A percentile compares a stretch with the other conserved stretches of the same genome.
Conservation (phyloP, 2,797 vertebrate species). For the Cyprinella venusta region DNA sequence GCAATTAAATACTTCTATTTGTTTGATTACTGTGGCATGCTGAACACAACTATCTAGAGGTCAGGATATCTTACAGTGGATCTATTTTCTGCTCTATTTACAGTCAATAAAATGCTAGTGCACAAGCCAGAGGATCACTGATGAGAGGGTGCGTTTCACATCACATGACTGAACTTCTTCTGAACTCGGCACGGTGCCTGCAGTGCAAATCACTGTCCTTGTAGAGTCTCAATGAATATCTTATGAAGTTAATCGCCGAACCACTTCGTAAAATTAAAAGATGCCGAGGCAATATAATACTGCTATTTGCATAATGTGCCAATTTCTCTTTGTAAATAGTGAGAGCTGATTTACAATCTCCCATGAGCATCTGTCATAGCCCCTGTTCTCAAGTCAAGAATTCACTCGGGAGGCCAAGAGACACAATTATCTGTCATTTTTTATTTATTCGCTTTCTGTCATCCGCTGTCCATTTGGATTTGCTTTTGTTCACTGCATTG, state of each 20-base stretch:
- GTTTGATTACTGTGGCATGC: background rate
- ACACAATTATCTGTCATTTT: conserved; percentile 33
- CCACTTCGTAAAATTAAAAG: conserved; percentile 57
- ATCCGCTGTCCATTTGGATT: conserved; percentile 26
- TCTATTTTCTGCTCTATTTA: conserved; percentile 20
- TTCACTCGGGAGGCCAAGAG: conserved; percentile 17
- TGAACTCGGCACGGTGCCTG: conserved; percentile 37
- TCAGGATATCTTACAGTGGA: background rate
- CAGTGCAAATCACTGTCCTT: conserved; percentile 9
- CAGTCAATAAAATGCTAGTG: background rate
- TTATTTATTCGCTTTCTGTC: conserved; percentile 27
- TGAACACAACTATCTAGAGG: background rate
- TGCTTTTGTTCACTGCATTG: conserved; percentile 14
- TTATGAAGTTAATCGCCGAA: conserved; percentile 28
- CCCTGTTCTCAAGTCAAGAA: conserved; percentile 20
- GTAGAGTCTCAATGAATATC: conserved; percentile 37
- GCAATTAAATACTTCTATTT: background rate
- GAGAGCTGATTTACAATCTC: conserved; percentile 31
- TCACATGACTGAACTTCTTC: conserved; percentile 48
- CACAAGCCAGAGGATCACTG: conserved; percentile 14
- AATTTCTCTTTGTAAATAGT: conserved; percentile 51
- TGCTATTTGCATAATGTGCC: conserved; percentile 59
- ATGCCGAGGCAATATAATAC: conserved; percentile 65
- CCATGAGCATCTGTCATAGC: conserved; percentile 40
- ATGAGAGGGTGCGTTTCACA: background rate